These are phyloP conservation scores for Brevipalpus yothersi DNA, from an alignment of 1,140 invertebrate species.

Conservation along the genomic window DNA sequence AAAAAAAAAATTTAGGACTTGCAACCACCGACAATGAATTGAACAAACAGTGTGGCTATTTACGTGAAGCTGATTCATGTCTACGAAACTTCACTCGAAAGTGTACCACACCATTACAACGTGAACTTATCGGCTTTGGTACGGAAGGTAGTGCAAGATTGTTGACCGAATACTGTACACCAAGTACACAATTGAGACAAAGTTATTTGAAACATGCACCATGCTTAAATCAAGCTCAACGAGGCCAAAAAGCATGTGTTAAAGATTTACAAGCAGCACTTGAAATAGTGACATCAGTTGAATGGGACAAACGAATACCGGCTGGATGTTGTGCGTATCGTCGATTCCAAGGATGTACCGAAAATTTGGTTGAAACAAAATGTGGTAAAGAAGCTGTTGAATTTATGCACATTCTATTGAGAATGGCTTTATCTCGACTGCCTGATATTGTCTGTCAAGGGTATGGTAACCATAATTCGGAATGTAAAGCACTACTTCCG, in stretches of 20 bases:
- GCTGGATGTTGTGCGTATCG: conserved; percentile 13
- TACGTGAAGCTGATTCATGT: conserved; percentile 13
- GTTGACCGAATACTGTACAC: conserved; percentile 14
- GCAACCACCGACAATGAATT: conserved; percentile 11
- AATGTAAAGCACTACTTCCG: conserved; percentile 5
- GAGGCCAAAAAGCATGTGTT: conserved; percentile 11
- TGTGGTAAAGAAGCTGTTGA: conserved; percentile 13
- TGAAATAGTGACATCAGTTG: conserved; percentile 11
- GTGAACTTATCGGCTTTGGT: conserved; percentile 13
- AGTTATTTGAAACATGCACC: conserved; percentile 14
- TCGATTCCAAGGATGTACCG: conserved; percentile 9
- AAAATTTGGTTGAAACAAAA: conserved; percentile 12
- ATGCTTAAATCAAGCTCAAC: conserved; percentile 13
- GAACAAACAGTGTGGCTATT: conserved; percentile 11
- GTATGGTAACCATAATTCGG: background rate
- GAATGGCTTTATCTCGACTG: conserved; percentile 13
- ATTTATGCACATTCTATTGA: conserved; percentile 9
- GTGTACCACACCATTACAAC: conserved; percentile 13
- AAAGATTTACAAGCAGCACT: conserved; percentile 14
- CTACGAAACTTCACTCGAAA: conserved; percentile 14
- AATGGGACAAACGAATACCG: conserved; percentile 14
- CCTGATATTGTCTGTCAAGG: conserved; percentile 13
- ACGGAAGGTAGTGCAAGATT: conserved; percentile 13
- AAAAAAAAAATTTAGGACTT: conserved; percentile 1
- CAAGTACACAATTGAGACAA: conserved; percentile 7